Conservation (phyloP, 23 tunicate genomes). For the Oikopleura albicans region DNA sequence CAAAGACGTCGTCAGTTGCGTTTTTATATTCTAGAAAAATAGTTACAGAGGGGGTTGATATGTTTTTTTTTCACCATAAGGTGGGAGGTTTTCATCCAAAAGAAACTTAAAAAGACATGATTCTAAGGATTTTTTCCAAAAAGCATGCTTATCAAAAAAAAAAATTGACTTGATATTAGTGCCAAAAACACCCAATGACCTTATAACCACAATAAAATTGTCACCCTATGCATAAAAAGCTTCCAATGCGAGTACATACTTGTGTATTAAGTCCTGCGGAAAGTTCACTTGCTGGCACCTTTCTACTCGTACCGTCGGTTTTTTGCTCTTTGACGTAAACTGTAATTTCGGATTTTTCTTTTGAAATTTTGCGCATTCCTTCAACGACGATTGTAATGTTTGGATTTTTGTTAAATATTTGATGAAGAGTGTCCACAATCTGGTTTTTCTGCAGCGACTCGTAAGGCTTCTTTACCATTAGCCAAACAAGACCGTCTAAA, state of each 20-base stretch:
- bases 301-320: constrained; percentile 36
- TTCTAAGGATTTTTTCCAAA: too few relatives aligned
- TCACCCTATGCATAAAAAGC: too few relatives aligned
- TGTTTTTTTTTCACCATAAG: too few relatives aligned
- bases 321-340: constrained; percentile 68
- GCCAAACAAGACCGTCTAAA: background rate
- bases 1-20: constrained; percentile 31
- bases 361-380: background rate
- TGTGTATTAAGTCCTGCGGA: constrained; percentile 27
- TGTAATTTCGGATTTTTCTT: constrained; percentile 39
- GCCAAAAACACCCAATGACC: too few relatives aligned
- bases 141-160: too few relatives aligned
- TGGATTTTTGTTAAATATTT: background rate
- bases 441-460: background rate
- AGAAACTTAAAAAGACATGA: too few relatives aligned
- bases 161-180: too few relatives aligned
- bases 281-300: constrained; percentile 50
- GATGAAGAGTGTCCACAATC: background rate
- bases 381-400: background rate
- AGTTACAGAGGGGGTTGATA: constrained; percentile 27
- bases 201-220: too few relatives aligned
- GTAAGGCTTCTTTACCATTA: background rate
- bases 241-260: constrained; percentile 25
- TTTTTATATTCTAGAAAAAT: constrained; percentile 41
- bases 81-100: too few relatives aligned